Base-by-base conservation (phyloP, 2,113 vertebrate genomes). In the Fulica atra region DNA sequence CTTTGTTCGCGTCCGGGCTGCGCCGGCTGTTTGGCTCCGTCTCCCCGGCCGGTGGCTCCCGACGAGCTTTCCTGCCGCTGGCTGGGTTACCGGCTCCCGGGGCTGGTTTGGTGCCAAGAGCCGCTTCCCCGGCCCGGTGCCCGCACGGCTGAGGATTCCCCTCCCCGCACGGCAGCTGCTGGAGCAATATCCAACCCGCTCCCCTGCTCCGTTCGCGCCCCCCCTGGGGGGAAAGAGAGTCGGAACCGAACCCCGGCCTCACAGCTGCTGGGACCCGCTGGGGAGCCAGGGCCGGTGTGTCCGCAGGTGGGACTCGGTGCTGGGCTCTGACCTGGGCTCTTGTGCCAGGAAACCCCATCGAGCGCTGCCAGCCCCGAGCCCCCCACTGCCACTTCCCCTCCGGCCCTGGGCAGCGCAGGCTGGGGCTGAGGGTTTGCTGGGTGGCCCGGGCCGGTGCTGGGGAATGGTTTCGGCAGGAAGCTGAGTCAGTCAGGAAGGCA, bases 401-500 rank as follows among this genome's bases (percentile, higher is more conserved):
- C 38, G 7, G 56, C 13, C 24, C 35, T 1, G 5, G 15, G 11
- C 14, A 12, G 21, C 0, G 1, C 28, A 6, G 35, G 11, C 31
- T 78, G 6, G 48, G 7, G 18, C 35, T 16, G 53, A 14, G 38
- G 48, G 14, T 20, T 42, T 24, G 18, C 40, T 46, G 38, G 17
- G n/a, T 25, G 28, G 33, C 38, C 17, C 7, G 4, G 36, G 38
- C n/a, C 7, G 5, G 21, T 13, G 6, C 56, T 74, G 77, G 25
- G 57, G 51, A 80, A 48, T 21, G 73, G 50, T 21, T 23, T 13
- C 38, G 4, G 69, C 80, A 79, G 92, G 89, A 95, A 93, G 83
- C 89, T 94, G 93, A 96, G 65, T 90, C 92, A 94, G 72, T 65
- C 13, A 19, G 76, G 94, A 83, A 84, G 56, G 85, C 77, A 50